Percentiles rank a stretch among this genome's conserved stretches.
Evolutionary conservation across 2,113 vertebrate genomes (phyloP).

Genomic region (Xiphophorus hellerii): DNA sequence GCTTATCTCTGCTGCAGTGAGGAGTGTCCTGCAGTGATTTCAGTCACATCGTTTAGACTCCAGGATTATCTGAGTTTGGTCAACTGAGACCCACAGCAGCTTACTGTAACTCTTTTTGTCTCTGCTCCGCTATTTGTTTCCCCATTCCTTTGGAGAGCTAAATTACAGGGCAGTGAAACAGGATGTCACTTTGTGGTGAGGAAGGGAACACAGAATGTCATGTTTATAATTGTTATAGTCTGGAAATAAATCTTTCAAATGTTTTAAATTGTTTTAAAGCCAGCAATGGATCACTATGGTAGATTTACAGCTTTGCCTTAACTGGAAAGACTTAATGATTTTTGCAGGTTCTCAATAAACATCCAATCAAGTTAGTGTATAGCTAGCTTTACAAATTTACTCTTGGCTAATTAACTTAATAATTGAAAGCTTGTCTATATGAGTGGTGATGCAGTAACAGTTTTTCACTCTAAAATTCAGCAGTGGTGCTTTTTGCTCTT

Average conservation of each 20-base stretch:
- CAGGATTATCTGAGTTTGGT: neutral
- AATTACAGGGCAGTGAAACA: constrained; percentile 19
- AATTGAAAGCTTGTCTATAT: neutral
- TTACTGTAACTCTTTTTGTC: neutral
- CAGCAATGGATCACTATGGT: neutral
- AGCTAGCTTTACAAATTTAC: neutral
- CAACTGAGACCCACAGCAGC: neutral
- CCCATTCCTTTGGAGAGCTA: constrained; percentile 22
- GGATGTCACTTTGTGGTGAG: constrained; percentile 7
- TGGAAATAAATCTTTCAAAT: neutral
- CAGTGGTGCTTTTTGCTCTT: neutral
- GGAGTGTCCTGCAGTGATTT: neutral
- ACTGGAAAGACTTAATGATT: neutral
- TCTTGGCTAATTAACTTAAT: neutral
- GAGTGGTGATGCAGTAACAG: neutral
- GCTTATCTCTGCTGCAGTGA: neutral
- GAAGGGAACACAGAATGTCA: neutral
- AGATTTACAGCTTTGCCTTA: neutral
- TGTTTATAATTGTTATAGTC: neutral
- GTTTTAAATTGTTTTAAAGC: neutral
- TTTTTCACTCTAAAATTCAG: neutral
- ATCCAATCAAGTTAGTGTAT: neutral
- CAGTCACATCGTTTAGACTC: neutral
- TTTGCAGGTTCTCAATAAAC: neutral
- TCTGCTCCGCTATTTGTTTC: constrained; percentile 7